Conservation (phyloP, 2,113 vertebrate genomes). For the Malurus cyaneus region DNA sequence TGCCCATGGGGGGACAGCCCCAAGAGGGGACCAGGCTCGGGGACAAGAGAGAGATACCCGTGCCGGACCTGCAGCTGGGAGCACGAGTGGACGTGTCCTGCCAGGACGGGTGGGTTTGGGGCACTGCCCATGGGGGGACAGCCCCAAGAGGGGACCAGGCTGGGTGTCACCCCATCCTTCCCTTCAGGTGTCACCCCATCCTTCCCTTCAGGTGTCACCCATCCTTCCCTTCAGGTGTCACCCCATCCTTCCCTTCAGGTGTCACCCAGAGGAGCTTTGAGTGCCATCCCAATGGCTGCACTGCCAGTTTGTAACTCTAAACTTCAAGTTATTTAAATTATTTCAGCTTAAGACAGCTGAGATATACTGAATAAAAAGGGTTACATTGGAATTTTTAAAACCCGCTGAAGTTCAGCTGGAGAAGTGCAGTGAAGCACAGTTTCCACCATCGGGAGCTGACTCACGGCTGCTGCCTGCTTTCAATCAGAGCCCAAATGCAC, state of each 20-base stretch:
- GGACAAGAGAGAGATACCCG: too few species aligned
- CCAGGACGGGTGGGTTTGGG: slow-evolving; percentile 56
- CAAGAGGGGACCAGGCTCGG: too few species aligned
- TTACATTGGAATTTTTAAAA: not conserved
- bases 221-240: not conserved
- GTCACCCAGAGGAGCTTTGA: not conserved
- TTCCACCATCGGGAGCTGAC: not conserved
- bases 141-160: too few species aligned
- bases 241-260: not conserved
- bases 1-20: not conserved
- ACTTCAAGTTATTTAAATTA: not conserved
- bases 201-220: not conserved
- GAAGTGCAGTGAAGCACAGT: not conserved
- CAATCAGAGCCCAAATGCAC: not conserved
- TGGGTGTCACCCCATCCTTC: not conserved
- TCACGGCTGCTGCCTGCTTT: not conserved
- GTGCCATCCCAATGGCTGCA: rapidly evolving
- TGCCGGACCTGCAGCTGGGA: slow-evolving; percentile 20
- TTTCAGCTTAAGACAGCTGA: rapidly evolving
- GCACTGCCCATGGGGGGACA: not conserved
- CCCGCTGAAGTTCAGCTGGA: not conserved
- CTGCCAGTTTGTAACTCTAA: rapidly evolving
- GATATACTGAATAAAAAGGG: not conserved
- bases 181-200: not conserved
- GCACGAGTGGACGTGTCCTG: slow-evolving; percentile 52